Evolutionary conservation across 2,113 vertebrate species (phyloP), one percentile per base, ranked within the genome.

Genomic region (Atractosteus spatula): DNA sequence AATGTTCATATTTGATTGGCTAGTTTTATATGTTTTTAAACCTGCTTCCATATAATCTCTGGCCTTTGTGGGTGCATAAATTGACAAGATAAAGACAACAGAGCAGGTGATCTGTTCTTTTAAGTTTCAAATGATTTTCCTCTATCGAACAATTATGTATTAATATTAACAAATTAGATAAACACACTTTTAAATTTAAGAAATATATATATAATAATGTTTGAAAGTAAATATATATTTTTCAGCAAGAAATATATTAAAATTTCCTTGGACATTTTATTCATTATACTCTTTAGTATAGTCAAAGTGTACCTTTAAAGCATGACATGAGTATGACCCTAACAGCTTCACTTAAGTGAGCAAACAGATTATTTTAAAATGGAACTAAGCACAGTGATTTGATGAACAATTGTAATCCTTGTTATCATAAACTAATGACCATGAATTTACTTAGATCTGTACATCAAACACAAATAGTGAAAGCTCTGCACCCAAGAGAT

Each of bases 341-440:
- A 41, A 65, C 41, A 7, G 11, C 62, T 65, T 62, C 17, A 65
- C 17, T 65, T 43, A 65, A 65, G 41, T 43, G 3, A 65, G 62
- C 29, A 80, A 75, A 79, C 79, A 45, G 61, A 71, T 79, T 3
- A 66, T 78, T 74, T 59, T 7, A 71, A 78, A 75, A 55, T n/a
- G 44, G 16, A 55, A 74, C 71, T 47, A n/a, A 56, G 70, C 71
- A 55, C 65, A 16, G 66, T 72, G 76, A 80, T 74, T 71, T 13
- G 61, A 77, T 71, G 70, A 78, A 76, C 66, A 73, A 55, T 73
- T 66, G 54, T 75, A 56, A 61, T 1, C 67, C 72, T 73, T 68
- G 55, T 70, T 74, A 45, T 80, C 71, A 43, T 67, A 44, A 70
- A 55, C 63, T 67, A 69, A 29, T 65, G 54, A 47, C 72, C 61